These are phyloP conservation scores for Epinephelus coioides DNA, from an alignment of 2,797 vertebrate species.

Conservation along the genomic window DNA sequence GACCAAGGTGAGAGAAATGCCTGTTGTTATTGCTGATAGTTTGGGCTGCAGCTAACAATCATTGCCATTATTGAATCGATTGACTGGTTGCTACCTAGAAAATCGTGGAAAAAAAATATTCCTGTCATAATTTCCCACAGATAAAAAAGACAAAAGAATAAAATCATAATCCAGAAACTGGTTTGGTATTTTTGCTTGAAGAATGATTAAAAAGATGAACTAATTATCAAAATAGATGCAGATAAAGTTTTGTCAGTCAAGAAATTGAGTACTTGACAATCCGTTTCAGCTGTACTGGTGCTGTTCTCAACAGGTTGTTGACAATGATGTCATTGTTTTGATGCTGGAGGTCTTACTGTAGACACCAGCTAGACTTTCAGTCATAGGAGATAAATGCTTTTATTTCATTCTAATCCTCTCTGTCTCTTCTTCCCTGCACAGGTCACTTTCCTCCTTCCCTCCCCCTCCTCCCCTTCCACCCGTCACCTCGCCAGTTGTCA, in stretches of 20 bases:
- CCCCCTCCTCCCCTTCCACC: constrained; percentile 48
- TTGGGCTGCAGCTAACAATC: background rate
- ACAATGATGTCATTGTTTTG: background rate
- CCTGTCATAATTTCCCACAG: background rate
- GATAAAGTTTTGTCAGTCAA: background rate
- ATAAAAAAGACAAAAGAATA: background rate
- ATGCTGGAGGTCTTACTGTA: constrained; percentile 6
- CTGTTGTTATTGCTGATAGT: background rate
- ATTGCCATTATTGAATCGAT: too few relatives aligned
- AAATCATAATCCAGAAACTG: background rate
- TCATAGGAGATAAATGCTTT: background rate
- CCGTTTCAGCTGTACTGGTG: background rate
- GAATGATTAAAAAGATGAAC: too few relatives aligned
- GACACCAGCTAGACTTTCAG: background rate
- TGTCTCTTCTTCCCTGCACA: constrained; percentile 52
- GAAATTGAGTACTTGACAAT: background rate
- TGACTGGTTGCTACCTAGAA: background rate
- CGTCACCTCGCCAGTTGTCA: constrained; percentile 76
- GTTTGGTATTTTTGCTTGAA: background rate
- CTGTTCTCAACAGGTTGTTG: background rate
- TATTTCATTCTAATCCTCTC: background rate
- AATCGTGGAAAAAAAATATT: background rate
- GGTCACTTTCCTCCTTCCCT: constrained; percentile 64
- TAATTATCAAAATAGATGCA: background rate
- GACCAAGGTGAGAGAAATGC: constrained; percentile 41